These are phyloP conservation scores for Gnatocerus cornutus DNA, from an alignment of 2,888 invertebrate species.

Conservation along the genomic window DNA sequence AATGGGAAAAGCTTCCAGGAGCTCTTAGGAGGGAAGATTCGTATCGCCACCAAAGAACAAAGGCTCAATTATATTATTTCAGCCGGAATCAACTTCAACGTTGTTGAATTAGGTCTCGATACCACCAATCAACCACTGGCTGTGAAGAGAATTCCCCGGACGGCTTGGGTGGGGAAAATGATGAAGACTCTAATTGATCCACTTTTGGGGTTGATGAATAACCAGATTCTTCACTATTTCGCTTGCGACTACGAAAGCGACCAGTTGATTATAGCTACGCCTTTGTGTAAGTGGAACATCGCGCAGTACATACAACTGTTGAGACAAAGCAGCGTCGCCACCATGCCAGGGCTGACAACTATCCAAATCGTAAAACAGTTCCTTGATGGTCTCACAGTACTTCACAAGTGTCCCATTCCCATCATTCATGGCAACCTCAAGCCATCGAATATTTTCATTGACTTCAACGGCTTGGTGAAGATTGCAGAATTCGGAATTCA, in stretches of 20 bases:
- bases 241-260: constrained; percentile 64
- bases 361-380: constrained; percentile 63
- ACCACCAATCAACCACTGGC: constrained; percentile 63
- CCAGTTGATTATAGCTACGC: constrained; percentile 65
- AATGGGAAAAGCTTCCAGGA: constrained; percentile 37
- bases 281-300: constrained; percentile 68
- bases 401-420: constrained; percentile 65
- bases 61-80: constrained; percentile 61
- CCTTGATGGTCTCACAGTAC: constrained; percentile 63
- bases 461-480: constrained; percentile 66
- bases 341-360: constrained; percentile 56
- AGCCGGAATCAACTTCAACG: constrained; percentile 67
- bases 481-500: constrained; percentile 70
- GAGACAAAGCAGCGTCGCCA: constrained; percentile 57
- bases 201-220: constrained; percentile 61
- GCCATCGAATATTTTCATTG: constrained; percentile 70
- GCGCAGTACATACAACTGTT: constrained; percentile 66
- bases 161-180: constrained; percentile 58
- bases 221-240: constrained; percentile 64
- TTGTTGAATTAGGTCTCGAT: constrained; percentile 67
- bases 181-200: constrained; percentile 63
- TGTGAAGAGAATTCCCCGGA: constrained; percentile 60
- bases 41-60: constrained; percentile 59
- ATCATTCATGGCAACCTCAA: constrained; percentile 71
- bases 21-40: constrained; percentile 60